Base-by-base conservation (phyloP, 2,797 vertebrate species). In the Meriones psammophilus region DNA sequence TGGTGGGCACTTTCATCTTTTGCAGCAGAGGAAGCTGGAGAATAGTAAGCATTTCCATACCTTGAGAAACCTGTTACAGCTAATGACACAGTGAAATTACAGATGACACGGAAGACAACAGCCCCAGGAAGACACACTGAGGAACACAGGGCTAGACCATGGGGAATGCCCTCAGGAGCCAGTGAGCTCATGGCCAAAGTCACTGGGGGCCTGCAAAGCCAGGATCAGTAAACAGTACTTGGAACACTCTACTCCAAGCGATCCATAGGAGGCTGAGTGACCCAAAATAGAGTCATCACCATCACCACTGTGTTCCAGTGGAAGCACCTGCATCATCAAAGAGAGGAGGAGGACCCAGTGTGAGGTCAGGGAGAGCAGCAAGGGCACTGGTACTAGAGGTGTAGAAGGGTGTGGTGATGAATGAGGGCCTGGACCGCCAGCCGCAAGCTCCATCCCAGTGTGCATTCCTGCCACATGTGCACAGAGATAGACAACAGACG, bases 361-460 rank as follows among this genome's bases (percentile, higher is more conserved):
- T 20, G 56, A 13, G 20, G 9, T 80, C 36, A 12, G 46, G 36
- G 56, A 89, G 24, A 36, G n/a, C 77, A 90, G 85, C 36, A 69
- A 88, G 80, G 69, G 8, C 86, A 24, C 74, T 66, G 69, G 77
- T 30, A 5, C 36, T 78, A 46, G 60, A 62, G 66, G 68, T 71
- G 26, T 26, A 88, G 39, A 54, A 96, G 81, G 92, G 66, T 42
- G 71, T 76, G 76, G 60, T 85, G 81, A 94, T 36, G 83, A 95
- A 89, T 62, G 80, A 91, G 54, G 15, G 33, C 79, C 60, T 68
- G 17, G 54, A 17, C 84, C 0, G 0, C 71, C 36, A 42, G 2
- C 71, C 60, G 33, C 15, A 9, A 30, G 42, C 30, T 74, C 88
- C 54, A 54, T 62, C 36, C 64, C 42, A 60, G 58, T 15, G 58